These are phyloP conservation scores for Grallaria varia DNA, from an alignment of 2,113 vertebrate genomes.

Conservation along the genomic window DNA sequence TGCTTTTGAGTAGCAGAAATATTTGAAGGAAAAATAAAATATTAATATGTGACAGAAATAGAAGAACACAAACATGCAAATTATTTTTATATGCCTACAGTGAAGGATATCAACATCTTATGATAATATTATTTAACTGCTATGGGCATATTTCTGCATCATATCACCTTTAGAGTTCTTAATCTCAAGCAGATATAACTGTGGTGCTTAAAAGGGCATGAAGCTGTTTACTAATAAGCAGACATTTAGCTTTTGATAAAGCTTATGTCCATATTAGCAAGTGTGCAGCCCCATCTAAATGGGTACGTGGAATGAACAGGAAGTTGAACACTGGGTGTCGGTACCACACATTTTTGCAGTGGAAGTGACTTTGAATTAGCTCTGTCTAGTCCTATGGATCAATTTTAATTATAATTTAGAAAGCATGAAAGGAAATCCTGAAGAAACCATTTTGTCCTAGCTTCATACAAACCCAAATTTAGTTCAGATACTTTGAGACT, in stretches of 20 bases:
- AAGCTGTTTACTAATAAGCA: not conserved
- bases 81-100: not conserved
- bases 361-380: not conserved
- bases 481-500: not conserved
- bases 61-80: not conserved
- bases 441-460: not conserved
- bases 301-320: rapidly evolving
- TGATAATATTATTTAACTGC: not conserved
- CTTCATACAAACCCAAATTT: not conserved
- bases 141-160: not conserved
- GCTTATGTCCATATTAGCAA: not conserved
- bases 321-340: not conserved
- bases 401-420: not conserved
- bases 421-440: not conserved
- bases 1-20: not conserved
- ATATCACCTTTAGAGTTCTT: not conserved
- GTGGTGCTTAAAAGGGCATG: not conserved
- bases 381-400: not conserved
- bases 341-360: not conserved
- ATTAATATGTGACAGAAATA: not conserved
- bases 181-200: not conserved
- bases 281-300: not conserved
- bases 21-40: not conserved
- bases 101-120: not conserved
- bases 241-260: not conserved